Conservation (phyloP, 2,113 vertebrate genomes). For the Saccopteryx bilineata region DNA sequence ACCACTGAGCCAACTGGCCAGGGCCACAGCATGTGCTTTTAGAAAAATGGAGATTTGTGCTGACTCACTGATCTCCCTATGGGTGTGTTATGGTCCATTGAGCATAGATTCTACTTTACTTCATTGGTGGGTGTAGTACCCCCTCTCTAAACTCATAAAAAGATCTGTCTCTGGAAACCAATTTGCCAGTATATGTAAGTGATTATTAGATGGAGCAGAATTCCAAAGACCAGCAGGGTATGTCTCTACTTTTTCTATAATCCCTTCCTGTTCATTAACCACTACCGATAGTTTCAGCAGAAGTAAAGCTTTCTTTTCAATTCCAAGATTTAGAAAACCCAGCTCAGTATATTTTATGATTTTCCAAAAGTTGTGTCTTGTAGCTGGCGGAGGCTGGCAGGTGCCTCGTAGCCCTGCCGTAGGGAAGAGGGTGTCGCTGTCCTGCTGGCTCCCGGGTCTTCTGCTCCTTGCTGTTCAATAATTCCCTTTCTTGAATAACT, state of each 20-base stretch:
- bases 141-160: neutral
- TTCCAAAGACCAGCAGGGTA: neutral
- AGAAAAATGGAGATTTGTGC: neutral
- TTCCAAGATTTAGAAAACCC: neutral
- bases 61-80: neutral
- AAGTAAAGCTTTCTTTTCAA: neutral
- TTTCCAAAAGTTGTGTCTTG: neutral
- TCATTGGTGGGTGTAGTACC: neutral
- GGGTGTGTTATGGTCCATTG: neutral
- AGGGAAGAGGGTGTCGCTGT: accelerated
- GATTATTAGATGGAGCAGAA: too few species aligned
- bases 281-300: neutral
- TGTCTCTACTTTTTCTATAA: neutral
- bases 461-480: accelerated
- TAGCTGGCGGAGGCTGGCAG: neutral
- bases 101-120: neutral
- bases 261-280: neutral
- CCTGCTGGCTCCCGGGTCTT: accelerated
- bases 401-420: accelerated
- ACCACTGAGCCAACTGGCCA: too few species aligned
- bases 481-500: neutral
- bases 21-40: neutral
- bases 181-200: too few species aligned
- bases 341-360: neutral
- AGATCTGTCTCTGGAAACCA: neutral